phyloP scores from a whole-genome alignment of 2,888 invertebrate genomes.

The Pterostichus niger region DNA sequence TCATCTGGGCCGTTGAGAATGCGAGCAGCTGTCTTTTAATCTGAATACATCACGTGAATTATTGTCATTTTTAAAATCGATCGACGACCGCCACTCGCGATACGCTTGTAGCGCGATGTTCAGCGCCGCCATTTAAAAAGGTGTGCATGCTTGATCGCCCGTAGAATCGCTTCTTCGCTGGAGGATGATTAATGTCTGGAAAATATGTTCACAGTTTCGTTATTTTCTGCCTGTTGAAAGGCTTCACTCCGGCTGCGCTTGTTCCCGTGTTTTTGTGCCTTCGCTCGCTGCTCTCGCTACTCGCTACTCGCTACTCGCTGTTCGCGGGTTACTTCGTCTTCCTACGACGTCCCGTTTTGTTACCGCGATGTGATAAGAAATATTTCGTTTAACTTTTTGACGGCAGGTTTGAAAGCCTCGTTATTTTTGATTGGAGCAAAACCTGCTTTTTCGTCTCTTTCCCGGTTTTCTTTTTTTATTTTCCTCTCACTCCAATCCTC shows the following conservation, averaged over 20 bases:
- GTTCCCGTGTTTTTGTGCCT: conserved; percentile 47
- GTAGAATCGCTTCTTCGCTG: conserved; percentile 63
- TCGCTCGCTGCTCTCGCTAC: not conserved
- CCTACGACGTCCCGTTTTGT: conserved; percentile 64
- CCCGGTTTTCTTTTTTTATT: not conserved
- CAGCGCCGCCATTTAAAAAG: conserved; percentile 63
- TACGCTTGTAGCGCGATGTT: conserved; percentile 51
- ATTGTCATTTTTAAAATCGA: conserved; percentile 66
- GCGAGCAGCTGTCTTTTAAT: conserved; percentile 67
- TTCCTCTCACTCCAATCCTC: not conserved
- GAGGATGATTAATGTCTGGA: conserved; percentile 66
- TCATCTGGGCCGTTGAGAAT: conserved; percentile 65
- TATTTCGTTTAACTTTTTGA: conserved; percentile 65
- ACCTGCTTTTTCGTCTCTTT: conserved; percentile 9
- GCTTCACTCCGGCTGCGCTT: conserved; percentile 34
- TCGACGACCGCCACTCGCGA: conserved; percentile 46
- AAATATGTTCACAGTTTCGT: conserved; percentile 67
- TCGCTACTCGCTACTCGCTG: not conserved
- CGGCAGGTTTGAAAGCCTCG: conserved; percentile 63
- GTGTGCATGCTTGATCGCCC: conserved; percentile 66
- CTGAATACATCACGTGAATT: conserved; percentile 67
- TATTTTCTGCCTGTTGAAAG: conserved; percentile 67
- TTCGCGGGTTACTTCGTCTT: conserved; percentile 59
- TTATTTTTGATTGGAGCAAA: conserved; percentile 64
- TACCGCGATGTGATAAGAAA: conserved; percentile 59